Evolutionary conservation across 2,797 vertebrate genomes (phyloP).

Genomic region (Sebastiscus albofasciatus): DNA sequence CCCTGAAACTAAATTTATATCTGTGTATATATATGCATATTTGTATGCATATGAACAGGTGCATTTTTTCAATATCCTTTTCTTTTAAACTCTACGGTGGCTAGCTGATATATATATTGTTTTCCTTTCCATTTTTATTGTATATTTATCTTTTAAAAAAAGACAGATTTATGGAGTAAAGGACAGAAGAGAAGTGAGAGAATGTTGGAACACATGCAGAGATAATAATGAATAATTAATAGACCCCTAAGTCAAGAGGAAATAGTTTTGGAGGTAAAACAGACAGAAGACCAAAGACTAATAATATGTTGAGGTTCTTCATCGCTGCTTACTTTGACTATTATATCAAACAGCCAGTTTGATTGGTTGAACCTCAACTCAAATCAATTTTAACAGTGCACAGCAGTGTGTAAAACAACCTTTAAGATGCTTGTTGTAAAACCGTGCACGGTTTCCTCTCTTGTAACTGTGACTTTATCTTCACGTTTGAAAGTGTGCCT

Average conservation of each 20-base stretch:
- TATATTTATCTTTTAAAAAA: neutral
- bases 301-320: constrained; percentile 12
- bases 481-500: neutral
- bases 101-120: neutral
- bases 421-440: constrained; percentile 23
- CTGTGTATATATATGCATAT: neutral
- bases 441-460: neutral
- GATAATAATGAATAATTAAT: neutral
- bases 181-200: neutral
- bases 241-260: neutral
- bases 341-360: constrained; percentile 18
- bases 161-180: neutral
- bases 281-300: constrained; percentile 4
- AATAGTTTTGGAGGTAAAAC: neutral
- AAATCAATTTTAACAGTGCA: constrained; percentile 36
- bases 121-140: neutral
- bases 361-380: constrained; percentile 7
- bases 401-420: constrained; percentile 19
- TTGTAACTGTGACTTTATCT: neutral
- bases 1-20: neutral
- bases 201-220: neutral
- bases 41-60: neutral
- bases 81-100: neutral
- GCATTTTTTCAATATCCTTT: neutral
- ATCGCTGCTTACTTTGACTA: neutral